Percentiles rank a stretch among this genome's conserved stretches.
Evolutionary conservation across 2,888 invertebrate genomes (phyloP).

Genomic region (Eutolmus rufibarbis): DNA sequence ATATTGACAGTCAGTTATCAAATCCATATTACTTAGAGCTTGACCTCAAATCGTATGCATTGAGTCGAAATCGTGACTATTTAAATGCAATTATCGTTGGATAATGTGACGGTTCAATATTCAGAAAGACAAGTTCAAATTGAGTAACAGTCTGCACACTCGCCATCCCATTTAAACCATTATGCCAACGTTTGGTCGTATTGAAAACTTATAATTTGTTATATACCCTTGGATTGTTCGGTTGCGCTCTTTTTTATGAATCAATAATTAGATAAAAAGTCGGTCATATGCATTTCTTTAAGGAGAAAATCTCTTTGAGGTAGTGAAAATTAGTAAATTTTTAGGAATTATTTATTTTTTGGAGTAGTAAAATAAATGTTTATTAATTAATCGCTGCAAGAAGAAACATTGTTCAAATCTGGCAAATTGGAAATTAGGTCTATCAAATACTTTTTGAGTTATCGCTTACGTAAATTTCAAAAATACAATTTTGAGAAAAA

Average conservation of each 20-base stretch:
- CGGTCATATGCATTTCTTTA: no score
- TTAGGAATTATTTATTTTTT: no score
- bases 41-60: background rate
- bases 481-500: no score
- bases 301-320: no score
- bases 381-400: no score
- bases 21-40: background rate
- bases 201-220: background rate
- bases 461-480: no score
- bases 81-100: background rate
- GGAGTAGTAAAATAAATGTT: no score
- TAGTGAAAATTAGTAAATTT: no score
- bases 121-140: background rate
- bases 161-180: background rate
- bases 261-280: background rate
- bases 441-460: no score
- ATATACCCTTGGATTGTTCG: background rate
- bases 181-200: background rate
- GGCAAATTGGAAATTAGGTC: no score
- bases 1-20: background rate
- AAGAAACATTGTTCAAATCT: no score
- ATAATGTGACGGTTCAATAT: background rate
- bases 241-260: background rate
- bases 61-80: background rate
- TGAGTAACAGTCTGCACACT: background rate